Evolutionary conservation across 2,113 vertebrate genomes (phyloP).

Genomic region (Antennarius striatus): DNA sequence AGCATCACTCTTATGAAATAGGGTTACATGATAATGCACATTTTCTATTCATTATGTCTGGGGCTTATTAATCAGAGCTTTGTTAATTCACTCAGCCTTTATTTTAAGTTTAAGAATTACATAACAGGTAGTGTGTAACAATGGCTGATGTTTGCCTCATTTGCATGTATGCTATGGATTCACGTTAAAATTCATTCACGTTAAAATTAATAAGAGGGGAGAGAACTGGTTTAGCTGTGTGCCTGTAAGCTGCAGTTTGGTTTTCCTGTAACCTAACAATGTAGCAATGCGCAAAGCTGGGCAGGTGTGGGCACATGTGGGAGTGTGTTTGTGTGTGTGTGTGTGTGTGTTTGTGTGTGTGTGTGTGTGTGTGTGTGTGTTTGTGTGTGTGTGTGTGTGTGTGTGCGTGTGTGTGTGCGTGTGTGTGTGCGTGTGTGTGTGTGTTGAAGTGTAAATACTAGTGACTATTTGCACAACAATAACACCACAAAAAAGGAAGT

Average conservation of each 20-base stretch:
- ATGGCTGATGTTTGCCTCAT: constrained; percentile 7
- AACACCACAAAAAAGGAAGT: constrained; percentile 25
- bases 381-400: constrained; percentile 22
- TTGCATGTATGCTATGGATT: constrained; percentile 43
- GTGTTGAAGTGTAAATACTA: constrained; percentile 40
- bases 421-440: constrained; percentile 27
- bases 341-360: constrained; percentile 24
- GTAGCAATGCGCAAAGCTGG: constrained; percentile 30
- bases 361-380: constrained; percentile 25
- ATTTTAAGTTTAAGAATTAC: constrained; percentile 11
- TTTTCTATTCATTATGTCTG: constrained; percentile 28
- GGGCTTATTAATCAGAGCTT: constrained; percentile 1
- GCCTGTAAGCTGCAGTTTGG: constrained; percentile 68
- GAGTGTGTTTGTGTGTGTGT: constrained; percentile 21
- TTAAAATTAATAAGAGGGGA: constrained; percentile 54
- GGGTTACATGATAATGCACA: constrained; percentile 13
- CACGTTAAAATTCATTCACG: constrained; percentile 20
- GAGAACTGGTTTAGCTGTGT: constrained; percentile 55
- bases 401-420: constrained; percentile 26
- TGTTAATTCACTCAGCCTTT: constrained; percentile 15
- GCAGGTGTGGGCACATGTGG: constrained; percentile 26
- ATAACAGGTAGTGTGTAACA: constrained; percentile 1
- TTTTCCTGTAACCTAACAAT: constrained; percentile 43
- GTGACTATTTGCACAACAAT: constrained; percentile 23
- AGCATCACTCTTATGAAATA: constrained; percentile 44